A percentile compares a stretch with the other conserved stretches of the same genome.
Conservation (phyloP, 2,888 invertebrate genomes). For the Cantharis lateralis region DNA sequence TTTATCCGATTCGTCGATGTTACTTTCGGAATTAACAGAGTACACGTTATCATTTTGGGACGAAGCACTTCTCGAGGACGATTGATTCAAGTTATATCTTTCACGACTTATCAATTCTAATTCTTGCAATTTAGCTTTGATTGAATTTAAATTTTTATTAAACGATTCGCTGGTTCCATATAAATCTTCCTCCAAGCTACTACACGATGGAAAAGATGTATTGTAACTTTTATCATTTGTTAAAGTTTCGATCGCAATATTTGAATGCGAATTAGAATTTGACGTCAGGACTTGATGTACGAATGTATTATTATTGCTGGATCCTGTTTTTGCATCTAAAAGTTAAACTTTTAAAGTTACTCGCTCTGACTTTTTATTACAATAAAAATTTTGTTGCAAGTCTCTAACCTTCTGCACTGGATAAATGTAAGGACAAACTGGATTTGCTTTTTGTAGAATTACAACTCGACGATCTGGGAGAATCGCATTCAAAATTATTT, state of each 20-base stretch:
- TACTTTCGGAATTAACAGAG: neutral
- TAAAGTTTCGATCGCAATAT: neutral
- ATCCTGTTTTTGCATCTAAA: neutral
- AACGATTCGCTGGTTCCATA: constrained; percentile 12
- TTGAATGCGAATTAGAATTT: neutral
- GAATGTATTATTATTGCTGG: neutral
- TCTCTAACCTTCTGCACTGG: constrained; percentile 21
- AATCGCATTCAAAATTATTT: neutral
- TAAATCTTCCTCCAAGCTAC: constrained; percentile 15
- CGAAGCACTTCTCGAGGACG: neutral
- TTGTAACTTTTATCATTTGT: neutral
- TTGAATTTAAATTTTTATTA: constrained; percentile 6
- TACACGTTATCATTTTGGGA: neutral
- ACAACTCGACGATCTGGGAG: neutral
- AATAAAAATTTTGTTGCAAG: constrained; percentile 7
- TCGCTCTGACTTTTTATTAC: neutral
- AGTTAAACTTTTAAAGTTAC: neutral
- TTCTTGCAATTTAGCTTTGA: constrained; percentile 3
- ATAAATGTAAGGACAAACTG: constrained; percentile 2
- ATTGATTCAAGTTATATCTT: neutral
- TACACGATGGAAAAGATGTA: neutral
- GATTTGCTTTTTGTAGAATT: neutral
- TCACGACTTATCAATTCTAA: neutral
- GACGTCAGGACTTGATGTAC: neutral
- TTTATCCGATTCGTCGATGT: neutral